A percentile compares a stretch with the other conserved stretches of the same genome.
These are phyloP conservation scores for Palloptera scutellata DNA, from an alignment of 2,888 invertebrate genomes.

Conservation along the genomic window DNA sequence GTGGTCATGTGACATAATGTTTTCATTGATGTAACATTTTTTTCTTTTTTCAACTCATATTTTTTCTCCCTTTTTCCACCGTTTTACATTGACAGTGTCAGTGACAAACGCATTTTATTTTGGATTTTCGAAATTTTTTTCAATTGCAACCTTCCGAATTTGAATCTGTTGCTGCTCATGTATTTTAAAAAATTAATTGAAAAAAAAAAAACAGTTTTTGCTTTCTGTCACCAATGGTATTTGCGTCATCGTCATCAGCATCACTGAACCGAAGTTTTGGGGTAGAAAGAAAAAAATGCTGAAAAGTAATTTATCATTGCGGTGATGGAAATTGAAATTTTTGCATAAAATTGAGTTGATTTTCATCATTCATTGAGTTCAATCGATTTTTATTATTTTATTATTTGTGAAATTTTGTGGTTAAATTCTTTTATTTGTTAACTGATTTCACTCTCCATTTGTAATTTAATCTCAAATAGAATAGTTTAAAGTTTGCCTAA, in stretches of 20 bases:
- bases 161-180: neutral
- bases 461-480: neutral
- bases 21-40: neutral
- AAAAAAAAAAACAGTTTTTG: neutral
- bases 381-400: no score
- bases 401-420: no score
- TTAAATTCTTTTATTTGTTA: neutral
- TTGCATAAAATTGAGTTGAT: constrained; percentile 31
- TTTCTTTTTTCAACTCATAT: no score
- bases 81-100: no score
- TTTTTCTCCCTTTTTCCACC: no score
- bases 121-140: neutral
- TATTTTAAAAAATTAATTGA: constrained; percentile 4
- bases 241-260: neutral
- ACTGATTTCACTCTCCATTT: neutral
- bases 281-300: no score
- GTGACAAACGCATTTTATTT: neutral
- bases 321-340: constrained; percentile 42
- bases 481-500: no score
- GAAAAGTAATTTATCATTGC: constrained; percentile 48
- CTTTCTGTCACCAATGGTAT: neutral
- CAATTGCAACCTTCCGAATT: neutral
- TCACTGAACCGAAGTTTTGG: no score
- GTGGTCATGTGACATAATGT: constrained; percentile 1
- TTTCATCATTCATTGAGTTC: neutral